Base-by-base conservation (phyloP, 2,888 invertebrate species). In the Dyspetes luteomarginatus region DNA sequence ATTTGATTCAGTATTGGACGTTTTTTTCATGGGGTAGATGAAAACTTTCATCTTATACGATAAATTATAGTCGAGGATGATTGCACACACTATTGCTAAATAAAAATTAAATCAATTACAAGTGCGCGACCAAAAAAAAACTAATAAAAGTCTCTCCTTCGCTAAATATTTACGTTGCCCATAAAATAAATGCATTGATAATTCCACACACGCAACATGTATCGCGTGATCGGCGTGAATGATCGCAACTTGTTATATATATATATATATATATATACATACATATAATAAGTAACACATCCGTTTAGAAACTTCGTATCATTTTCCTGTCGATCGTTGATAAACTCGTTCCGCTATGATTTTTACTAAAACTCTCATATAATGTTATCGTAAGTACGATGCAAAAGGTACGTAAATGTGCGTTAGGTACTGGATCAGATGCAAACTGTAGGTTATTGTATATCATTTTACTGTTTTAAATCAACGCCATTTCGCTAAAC, bases 191-290 rank as follows among this genome's bases (percentile, higher is more conserved):
- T 19, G 48, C 74, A 45, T 62, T 24, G 26, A 48, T 17, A 30
- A 65, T 55, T 65, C 17, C 19, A 28, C 71, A n/a, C n/a, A 75
- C 79, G 79, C 71, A 75, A 58, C 43, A 58, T 28, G 43, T 73
- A 52, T 71, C 69, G 60, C 75, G 75, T 71, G 75, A 55, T 60
- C 50, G 52, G 7, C 71, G 28, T 22, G 43, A 67, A 80, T 50
- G 45, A 74, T 65, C n/a, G 48, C n/a, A 64, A 28, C 15, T 28
- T 15, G n/a, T n/a, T n/a, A n/a, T n/a, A n/a, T n/a, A n/a, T n/a
- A n/a, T n/a, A n/a, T n/a, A n/a, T n/a, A n/a, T n/a, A n/a, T n/a
- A n/a, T n/a, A n/a, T n/a, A n/a, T n/a, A n/a, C n/a, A 28, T 48
- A 3, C 41, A 15, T 41, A 12, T 58, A 28, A 50, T 17, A 24